Evolutionary conservation across 2,113 vertebrate species (phyloP).

Genomic region (Bubo blakistoni): DNA sequence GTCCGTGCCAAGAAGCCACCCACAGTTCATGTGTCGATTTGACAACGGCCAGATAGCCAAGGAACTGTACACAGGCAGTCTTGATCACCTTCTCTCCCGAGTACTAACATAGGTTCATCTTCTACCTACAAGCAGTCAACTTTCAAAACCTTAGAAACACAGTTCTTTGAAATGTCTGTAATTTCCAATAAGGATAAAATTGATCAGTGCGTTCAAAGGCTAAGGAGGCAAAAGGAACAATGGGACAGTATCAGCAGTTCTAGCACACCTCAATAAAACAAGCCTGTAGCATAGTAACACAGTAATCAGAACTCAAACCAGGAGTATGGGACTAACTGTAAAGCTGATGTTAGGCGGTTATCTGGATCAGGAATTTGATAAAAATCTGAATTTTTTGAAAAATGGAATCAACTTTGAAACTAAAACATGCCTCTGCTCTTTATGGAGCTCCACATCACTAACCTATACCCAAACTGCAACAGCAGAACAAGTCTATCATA

Average conservation of each 20-base stretch:
- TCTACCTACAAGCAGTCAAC: background rate
- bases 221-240: background rate
- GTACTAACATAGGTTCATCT: background rate
- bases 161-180: background rate
- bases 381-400: background rate
- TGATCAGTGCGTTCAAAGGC: background rate
- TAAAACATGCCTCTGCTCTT: background rate
- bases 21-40: background rate
- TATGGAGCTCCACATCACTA: background rate
- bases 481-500: background rate
- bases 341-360: background rate
- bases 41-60: background rate
- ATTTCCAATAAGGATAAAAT: background rate
- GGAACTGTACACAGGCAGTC: background rate
- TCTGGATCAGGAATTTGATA: background rate
- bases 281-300: background rate
- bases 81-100: fast-evolving
- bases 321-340: background rate
- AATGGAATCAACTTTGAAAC: background rate
- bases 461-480: background rate
- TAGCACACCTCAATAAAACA: background rate
- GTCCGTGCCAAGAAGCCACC: background rate
- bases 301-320: background rate
- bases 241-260: fast-evolving
- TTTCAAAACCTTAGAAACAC: background rate